These are phyloP conservation scores for Drosophila koepferae DNA, from an alignment of 2,888 invertebrate species.

Conservation along the genomic window DNA sequence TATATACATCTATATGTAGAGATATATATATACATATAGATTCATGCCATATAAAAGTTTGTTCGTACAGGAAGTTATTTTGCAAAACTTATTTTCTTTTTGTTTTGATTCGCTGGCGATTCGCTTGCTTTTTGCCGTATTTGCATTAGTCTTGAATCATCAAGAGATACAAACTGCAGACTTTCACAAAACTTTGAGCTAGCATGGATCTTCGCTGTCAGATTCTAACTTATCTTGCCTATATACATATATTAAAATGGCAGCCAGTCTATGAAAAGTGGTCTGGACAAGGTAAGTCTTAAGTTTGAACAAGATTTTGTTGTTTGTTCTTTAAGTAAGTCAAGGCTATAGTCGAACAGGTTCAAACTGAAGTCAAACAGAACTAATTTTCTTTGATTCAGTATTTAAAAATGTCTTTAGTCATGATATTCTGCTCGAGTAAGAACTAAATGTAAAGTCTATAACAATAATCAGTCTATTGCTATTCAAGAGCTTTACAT, in stretches of 20 bases:
- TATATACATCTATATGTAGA: neutral
- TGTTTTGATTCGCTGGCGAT: constrained; percentile 10
- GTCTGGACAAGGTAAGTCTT: neutral
- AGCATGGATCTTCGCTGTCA: constrained; percentile 3
- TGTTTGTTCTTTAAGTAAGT: neutral
- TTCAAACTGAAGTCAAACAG: neutral
- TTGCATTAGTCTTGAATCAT: constrained; percentile 10
- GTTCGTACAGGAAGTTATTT: constrained; percentile 52
- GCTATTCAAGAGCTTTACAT: neutral
- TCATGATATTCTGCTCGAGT: neutral
- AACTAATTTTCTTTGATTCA: neutral
- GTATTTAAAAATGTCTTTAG: neutral
- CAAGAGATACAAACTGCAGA: constrained; percentile 13
- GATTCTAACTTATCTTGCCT: neutral
- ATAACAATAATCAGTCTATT: too few species aligned
- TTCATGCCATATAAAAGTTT: constrained; percentile 7
- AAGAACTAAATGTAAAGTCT: too few species aligned
- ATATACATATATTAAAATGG: neutral
- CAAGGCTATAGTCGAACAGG: neutral
- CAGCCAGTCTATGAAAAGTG: neutral
- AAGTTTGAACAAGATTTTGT: neutral
- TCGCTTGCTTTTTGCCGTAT: constrained; percentile 16
- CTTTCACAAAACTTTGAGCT: constrained; percentile 39
- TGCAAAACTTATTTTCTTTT: constrained; percentile 51
- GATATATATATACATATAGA: neutral